Base-by-base conservation (phyloP, 2,113 vertebrate species). In the Corydoras maculifer region DNA sequence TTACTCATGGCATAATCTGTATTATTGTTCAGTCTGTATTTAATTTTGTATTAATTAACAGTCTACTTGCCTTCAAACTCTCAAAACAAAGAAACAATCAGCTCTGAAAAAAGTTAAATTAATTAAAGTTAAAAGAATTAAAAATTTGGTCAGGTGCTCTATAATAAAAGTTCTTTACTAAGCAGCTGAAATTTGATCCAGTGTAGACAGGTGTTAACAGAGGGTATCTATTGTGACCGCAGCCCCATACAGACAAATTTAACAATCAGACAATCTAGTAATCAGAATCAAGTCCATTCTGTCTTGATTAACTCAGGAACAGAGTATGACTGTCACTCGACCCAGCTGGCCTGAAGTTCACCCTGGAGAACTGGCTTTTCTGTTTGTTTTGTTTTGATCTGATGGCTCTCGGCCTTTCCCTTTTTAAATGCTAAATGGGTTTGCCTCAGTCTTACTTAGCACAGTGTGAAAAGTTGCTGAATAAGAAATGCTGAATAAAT, bases 281-380 rank as follows among this genome's bases (percentile, higher is more conserved):
- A 72, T 72, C 70, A 72, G 63, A 66, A 53, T 43, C n/a, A 49
- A 61, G 25, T 43, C 60, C 32, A 66, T 51, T 60, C 68, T 13
- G 18, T 57, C 51, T 58, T 60, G 67, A 18, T 30, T 35, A 74
- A 82, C 73, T 72, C 69, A 78, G 85, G 84, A 87, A 86, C 81
- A 77, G 69, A 67, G 74, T 60, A 67, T 69, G 82, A 89, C 86
- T 85, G 86, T 85, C 84, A 86, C 86, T 90, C 86, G 86, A 91
- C 84, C 86, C 76, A 35, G 51, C 59, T 81, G 80, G 72, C 86
- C 84, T 80, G 25, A 3, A 48, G 13, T 7, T 81, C 84, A 90
- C 86, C 87, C 81, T 68, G 10, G 31, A 69, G 78, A 73, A 71
- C 70, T 73, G 70, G 35, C 4, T 43, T 43, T 43, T 43, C 35